Evolutionary conservation across 2,888 invertebrate species (phyloP), one percentile per base, ranked within the genome.

Genomic region (Ormyrus nitidulus): DNA sequence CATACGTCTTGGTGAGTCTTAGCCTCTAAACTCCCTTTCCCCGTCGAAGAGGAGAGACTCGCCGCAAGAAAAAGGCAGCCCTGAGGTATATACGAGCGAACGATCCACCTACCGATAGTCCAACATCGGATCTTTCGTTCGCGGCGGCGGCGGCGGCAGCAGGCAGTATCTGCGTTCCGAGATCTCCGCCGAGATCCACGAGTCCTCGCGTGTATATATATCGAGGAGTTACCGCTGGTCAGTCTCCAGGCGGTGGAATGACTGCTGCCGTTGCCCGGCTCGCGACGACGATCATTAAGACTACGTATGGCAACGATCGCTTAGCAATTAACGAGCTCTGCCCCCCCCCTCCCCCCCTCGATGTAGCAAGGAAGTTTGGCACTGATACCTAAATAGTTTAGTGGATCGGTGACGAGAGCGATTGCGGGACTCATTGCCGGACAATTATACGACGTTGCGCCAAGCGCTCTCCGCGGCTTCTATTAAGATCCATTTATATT

Each of bases 51-150:
- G 70, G 10, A 34, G 34, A 53, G 56, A 62, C 13, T 65, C 59
- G 13, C 48, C 44, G 44, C 10, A 19, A 46, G 72, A 53, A 65
- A 61, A 68, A 61, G 49, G 19, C 34, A 48, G 46, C 46, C 53
- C 34, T 8, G 70, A 78, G 66, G 65, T 70, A 64, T 58, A 75
- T 58, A 73, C 77, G 74, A 53, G 53, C 34, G 68, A 64, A 62
- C 34, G 80, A 75, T 74, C 66, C 79, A 49, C 64, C 74, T 59
- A 62, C 46, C 48, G 79, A 79, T 79, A 79, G 64, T 44, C 59
- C 11, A 34, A 34, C 51, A 64, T 69, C 56, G 64, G 64, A 78
- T 72, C 64, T 70, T 13, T 54, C 44, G 19, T 58, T 56, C 59
- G 54, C 46, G 54, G 46, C 44, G 44, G 58, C 49, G 54, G 44